Base-by-base conservation (phyloP, 2,113 vertebrate genomes). In the Cololabis saira region DNA sequence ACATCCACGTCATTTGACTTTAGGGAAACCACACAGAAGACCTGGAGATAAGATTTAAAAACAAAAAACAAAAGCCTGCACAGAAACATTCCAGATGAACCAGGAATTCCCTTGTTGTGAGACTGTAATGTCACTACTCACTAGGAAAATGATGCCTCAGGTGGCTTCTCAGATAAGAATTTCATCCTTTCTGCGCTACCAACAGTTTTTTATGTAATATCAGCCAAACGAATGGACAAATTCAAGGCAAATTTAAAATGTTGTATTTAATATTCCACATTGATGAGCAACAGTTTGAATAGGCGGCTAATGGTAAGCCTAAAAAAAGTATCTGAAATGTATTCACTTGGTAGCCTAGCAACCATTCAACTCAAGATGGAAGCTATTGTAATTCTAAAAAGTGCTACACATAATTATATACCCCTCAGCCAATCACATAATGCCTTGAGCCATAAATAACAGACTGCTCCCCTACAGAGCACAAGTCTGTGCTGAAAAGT, bases 321-420 rank as follows among this genome's bases (percentile, higher is more conserved):
- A 16, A 17, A 18, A 22, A 53, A 12, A 12, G 9, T 13, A 37
- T 18, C 7, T 33, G 12, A 16, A 48, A 48, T 14, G 50, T 48
- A 62, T 64, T 71, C 84, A 79, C 76, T 83, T 79, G 69, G 87
- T 87, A 87, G 71, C 84, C 68, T 88, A 87, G 91, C 88, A 91
- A 92, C 91, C 41, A 59, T 18, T 61, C 68, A 91, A 89, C 69
- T 86, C 81, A 88, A 89, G 80, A 87, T 74, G 67, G 72, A 73
- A 76, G 15, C 80, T 76, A 83, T 58, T 87, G 78, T 83, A 81
- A 79, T 74, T 77, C 72, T 79, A 84, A 88, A 84, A 89, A 71
- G 82, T 14, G 12, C 79, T 72, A 80, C 79, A 87, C 87, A 88
- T 91, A 91, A 93, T 92, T 91, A 91, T 87, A 90, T 89, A 74